phyloP scores from a whole-genome alignment of 2,797 vertebrate genomes.

The Eupleurogrammus muticus region DNA sequence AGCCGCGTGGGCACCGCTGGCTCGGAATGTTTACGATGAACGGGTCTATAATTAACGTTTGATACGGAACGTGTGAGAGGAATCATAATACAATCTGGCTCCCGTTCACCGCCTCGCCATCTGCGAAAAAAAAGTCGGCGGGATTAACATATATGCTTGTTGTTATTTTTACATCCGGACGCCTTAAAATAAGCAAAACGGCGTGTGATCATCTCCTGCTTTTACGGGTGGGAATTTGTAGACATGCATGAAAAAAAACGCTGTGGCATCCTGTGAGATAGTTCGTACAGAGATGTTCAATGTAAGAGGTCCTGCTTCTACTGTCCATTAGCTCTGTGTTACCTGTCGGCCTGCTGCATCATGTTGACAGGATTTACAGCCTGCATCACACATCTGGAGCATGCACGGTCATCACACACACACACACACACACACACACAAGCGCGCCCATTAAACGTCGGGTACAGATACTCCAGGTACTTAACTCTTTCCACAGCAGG shows the following conservation, averaged over 20 bases:
- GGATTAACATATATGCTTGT: no score
- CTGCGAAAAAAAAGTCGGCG: no score
- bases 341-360: slow-evolving; percentile 75
- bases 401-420: slow-evolving; percentile 61
- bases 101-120: not conserved
- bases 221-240: not conserved
- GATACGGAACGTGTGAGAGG: not conserved
- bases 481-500: no score
- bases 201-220: not conserved
- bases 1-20: not conserved
- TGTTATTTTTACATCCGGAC: not conserved
- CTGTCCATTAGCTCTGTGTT: slow-evolving; percentile 79
- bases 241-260: not conserved
- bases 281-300: not conserved
- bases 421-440: not conserved
- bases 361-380: slow-evolving; percentile 74
- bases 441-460: slow-evolving; percentile 54
- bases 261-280: not conserved
- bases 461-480: not conserved
- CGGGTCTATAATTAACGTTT: not conserved
- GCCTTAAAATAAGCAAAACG: not conserved
- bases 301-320: slow-evolving; percentile 47
- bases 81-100: not conserved
- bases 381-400: slow-evolving; percentile 48
- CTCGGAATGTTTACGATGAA: not conserved